Evolutionary conservation across 2,888 invertebrate genomes (phyloP).

Genomic region (Lepidochrysops patricia): DNA sequence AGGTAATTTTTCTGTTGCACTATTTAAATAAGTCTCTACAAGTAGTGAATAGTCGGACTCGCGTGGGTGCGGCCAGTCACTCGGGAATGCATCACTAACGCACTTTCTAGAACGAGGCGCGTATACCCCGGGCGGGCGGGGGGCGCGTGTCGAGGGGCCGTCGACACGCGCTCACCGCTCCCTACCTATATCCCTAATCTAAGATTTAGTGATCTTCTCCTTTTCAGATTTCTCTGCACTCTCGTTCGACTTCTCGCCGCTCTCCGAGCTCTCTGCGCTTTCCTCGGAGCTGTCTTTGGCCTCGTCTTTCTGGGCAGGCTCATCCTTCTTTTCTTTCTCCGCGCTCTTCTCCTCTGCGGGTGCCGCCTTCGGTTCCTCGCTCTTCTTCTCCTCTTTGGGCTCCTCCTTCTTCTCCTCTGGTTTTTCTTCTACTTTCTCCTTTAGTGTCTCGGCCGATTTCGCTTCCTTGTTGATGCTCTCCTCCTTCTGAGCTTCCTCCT

Average conservation of each 20-base stretch:
- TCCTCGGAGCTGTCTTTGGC: constrained; percentile 40
- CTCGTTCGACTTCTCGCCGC: constrained; percentile 38
- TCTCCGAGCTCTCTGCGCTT: constrained; percentile 37
- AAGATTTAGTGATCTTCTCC: constrained; percentile 40
- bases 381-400: background rate
- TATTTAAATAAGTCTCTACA: constrained; percentile 70
- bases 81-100: constrained; percentile 35
- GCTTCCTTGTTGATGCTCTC: constrained; percentile 20
- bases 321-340: constrained; percentile 19
- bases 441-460: constrained; percentile 22
- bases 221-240: constrained; percentile 37
- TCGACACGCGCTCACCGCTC: constrained; percentile 70
- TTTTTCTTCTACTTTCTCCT: constrained; percentile 26
- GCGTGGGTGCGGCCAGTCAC: constrained; percentile 37
- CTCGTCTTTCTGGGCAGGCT: constrained; percentile 17
- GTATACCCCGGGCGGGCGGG: constrained; percentile 40
- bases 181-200: constrained; percentile 37
- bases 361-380: constrained; percentile 14
- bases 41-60: constrained; percentile 54
- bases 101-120: constrained; percentile 26
- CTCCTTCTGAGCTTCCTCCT: constrained; percentile 24
- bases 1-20: constrained; percentile 58
- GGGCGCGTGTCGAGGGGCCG: constrained; percentile 66
- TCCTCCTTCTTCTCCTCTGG: constrained; percentile 26
- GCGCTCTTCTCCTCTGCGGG: constrained; percentile 11